Conservation (phyloP, 2,888 invertebrate genomes). For the Carabus problematicus region DNA sequence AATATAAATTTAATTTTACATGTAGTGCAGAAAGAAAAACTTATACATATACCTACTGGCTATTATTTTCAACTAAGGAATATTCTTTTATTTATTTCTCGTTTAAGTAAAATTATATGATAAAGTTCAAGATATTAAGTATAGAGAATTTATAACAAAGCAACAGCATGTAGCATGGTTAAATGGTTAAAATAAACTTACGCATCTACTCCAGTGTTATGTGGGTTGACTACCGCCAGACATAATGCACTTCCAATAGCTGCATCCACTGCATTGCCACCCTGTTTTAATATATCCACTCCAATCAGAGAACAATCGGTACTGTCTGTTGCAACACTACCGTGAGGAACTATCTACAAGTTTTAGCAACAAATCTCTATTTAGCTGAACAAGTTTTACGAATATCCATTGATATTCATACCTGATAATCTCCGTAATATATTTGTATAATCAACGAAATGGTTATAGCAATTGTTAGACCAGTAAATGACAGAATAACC, state of each 20-base stretch:
- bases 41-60: too few species aligned
- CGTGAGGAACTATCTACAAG: conserved; percentile 73
- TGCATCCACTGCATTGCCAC: conserved; percentile 81
- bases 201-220: conserved; percentile 80
- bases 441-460: conserved; percentile 76
- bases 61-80: too few species aligned
- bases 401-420: conserved; percentile 52
- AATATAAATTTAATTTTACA: too few species aligned
- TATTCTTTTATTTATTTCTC: background rate
- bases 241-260: conserved; percentile 77
- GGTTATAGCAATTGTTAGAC: conserved; percentile 72
- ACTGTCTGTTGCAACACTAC: conserved; percentile 75
- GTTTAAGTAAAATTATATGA: too few species aligned
- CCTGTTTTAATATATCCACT: conserved; percentile 69
- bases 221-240: conserved; percentile 74
- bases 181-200: conserved; percentile 57
- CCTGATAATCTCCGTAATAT: conserved; percentile 76
- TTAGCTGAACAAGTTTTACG: background rate
- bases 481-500: conserved; percentile 70
- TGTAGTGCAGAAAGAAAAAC: too few species aligned
- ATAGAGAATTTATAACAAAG: conserved; percentile 15
- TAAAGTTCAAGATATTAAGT: too few species aligned
- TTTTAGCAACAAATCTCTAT: conserved; percentile 27
- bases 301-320: conserved; percentile 76
- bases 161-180: too few species aligned